Percentiles rank a stretch among this genome's conserved stretches.
Conservation (phyloP, 2,888 invertebrate species). For the Schizaphis graminum region DNA sequence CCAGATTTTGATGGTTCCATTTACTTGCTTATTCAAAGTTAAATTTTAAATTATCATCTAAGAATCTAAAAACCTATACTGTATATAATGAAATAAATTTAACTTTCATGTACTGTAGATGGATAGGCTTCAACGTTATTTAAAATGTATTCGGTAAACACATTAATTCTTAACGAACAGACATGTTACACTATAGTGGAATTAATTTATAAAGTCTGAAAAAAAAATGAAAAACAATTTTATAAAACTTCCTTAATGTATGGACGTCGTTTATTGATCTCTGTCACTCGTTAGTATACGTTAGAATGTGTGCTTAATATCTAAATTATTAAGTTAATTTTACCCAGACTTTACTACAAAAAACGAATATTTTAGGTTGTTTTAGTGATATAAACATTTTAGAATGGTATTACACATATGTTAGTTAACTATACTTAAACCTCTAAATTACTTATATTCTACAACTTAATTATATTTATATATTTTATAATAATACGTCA, state of each 20-base stretch:
- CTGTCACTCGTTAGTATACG: background rate
- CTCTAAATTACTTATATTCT: background rate
- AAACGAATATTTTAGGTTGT: background rate
- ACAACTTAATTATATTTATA: background rate
- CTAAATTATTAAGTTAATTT: conserved; percentile 21
- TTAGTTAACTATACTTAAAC: background rate
- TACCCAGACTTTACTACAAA: background rate
- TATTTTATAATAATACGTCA: background rate
- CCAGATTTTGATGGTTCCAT: background rate
- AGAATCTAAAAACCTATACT: background rate
- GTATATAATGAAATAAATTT: background rate
- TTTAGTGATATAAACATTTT: background rate
- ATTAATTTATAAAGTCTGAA: background rate
- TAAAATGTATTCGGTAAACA: background rate
- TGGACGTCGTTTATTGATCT: background rate
- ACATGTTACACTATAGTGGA: background rate
- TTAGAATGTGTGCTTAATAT: background rate
- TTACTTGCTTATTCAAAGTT: background rate
- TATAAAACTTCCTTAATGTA: background rate
- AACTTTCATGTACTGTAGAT: background rate
- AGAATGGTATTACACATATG: background rate
- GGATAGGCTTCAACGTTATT: background rate
- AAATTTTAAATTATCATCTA: background rate
- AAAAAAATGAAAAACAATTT: background rate
- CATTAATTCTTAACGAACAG: background rate